These are phyloP conservation scores for Lottia gigantea DNA, from an alignment of 2,888 invertebrate species.

Conservation along the genomic window DNA sequence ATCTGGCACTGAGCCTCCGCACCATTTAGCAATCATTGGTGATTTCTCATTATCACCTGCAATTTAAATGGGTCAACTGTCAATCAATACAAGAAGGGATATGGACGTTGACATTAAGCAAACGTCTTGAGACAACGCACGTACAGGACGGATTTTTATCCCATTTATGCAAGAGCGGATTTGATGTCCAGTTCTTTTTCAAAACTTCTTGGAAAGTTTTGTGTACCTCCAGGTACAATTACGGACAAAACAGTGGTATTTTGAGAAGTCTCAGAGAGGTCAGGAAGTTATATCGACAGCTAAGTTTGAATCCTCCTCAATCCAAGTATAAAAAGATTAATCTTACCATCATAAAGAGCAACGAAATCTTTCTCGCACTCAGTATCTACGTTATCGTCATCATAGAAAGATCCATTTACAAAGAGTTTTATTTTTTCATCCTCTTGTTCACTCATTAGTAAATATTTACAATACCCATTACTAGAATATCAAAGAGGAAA, in stretches of 20 bases:
- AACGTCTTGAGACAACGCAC: no score
- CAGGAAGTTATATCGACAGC: no score
- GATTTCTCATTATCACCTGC: background rate
- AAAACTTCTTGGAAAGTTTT: no score
- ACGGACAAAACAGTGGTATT: no score
- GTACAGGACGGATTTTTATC: no score
- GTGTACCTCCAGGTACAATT: no score
- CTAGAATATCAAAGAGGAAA: background rate
- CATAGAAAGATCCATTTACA: background rate
- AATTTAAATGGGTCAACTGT: background rate
- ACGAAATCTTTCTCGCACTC: background rate
- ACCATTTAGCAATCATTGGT: conserved; percentile 2
- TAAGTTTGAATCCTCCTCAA: no score
- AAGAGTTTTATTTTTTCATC: background rate
- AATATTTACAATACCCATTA: conserved; percentile 3
- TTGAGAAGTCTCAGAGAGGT: no score
- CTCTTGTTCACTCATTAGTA: background rate
- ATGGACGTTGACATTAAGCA: no score
- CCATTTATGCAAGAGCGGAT: no score
- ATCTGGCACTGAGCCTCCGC: background rate
- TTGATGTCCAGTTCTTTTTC: no score
- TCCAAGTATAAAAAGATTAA: background rate
- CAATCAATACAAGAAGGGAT: no score
- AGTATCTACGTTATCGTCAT: background rate
- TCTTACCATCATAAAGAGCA: conserved; percentile 5